phyloP scores from a whole-genome alignment of 2,113 vertebrate genomes.

The Sylvicapra grimmia region DNA sequence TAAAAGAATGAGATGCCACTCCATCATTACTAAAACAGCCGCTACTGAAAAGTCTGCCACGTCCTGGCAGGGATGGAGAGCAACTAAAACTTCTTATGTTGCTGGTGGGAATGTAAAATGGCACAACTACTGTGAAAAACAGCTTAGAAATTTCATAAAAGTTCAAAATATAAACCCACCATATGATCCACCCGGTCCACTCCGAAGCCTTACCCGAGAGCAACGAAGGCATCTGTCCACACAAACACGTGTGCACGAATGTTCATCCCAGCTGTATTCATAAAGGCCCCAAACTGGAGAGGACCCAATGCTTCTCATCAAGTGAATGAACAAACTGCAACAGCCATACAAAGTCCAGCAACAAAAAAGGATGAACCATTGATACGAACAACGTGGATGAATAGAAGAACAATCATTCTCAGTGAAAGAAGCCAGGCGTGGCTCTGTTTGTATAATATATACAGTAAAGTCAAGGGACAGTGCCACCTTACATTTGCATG shows the following conservation, averaged over 20 bases:
- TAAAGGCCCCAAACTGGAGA: neutral
- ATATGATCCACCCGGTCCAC: neutral
- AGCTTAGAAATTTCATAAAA: neutral
- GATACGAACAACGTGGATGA: fast-evolving
- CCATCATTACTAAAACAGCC: neutral
- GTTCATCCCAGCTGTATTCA: fast-evolving
- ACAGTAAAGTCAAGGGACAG: neutral
- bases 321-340: neutral
- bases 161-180: neutral
- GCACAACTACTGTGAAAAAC: neutral
- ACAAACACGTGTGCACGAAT: fast-evolving
- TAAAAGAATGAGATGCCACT: neutral
- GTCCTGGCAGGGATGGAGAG: neutral
- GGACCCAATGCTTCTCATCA: fast-evolving
- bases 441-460: neutral
- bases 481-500: neutral
- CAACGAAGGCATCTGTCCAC: neutral
- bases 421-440: neutral
- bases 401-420: neutral
- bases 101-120: no score
- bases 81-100: fast-evolving
- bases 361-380: neutral
- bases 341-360: neutral
- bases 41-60: neutral
- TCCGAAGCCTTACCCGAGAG: neutral